Evolutionary conservation across 2,797 vertebrate genomes (phyloP), one percentile per base, ranked within the genome.

Genomic region (Euthynnus affinis): DNA sequence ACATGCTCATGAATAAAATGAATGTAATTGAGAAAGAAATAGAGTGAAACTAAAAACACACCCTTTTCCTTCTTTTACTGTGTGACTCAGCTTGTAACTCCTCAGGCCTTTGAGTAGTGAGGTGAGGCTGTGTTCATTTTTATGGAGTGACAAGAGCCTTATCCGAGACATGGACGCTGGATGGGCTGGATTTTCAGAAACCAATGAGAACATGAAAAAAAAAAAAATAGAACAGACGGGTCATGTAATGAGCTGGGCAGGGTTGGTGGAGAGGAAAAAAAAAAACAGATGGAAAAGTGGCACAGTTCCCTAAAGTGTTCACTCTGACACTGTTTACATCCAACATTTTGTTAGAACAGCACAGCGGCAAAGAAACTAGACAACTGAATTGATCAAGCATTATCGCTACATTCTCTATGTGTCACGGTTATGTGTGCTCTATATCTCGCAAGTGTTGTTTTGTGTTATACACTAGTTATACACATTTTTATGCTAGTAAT

Each of bases 221-320:
- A 57, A 58, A 63, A 56, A 40, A 57, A 57, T 55, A 81, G 25
- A 72, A 49, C 55, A 80, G 56, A 71, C 67, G 60, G 63, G 37
- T 55, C 71, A 44, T 79, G 59, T 84, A 80, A 87, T 87, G 69
- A 83, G 77, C 29, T 49, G 25, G 37, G 64, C 52, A 66, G 23
- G 12, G 49, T 40, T 74, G 25, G 37, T 73, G 25, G 20, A 71
- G 42, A 56, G 46, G 44, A 23, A 55, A 25, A 14, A 42, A 60
- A 53, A 13, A 76, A 42, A 69, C 4, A 51, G 37, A 61, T 12
- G 25, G 48, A 68, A 51, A 71, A 74, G 32, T 61, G 48, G 49
- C 25, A n/a, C 52, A 67, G n/a, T 66, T 84, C 59, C 22, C 29
- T 51, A 13, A 42, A 63, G 42, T 40, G 29, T 74, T 75, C 59